Evolutionary conservation across 1,140 invertebrate genomes (phyloP), one percentile per base, ranked within the genome.

Genomic region (Cepaea nemoralis): DNA sequence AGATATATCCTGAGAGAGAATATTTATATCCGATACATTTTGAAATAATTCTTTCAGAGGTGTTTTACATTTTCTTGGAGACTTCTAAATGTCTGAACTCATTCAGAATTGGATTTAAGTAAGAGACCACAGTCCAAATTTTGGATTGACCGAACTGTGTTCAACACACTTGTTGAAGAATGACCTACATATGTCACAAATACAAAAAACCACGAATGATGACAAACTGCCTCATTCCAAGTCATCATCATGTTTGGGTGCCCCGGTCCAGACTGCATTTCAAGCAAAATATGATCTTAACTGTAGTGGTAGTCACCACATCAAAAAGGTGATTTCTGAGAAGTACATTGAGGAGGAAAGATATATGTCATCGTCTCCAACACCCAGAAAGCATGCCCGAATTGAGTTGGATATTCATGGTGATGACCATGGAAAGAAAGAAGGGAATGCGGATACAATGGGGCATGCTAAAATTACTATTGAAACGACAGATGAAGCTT

Each of bases 271-370:
- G 16, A 19, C 1, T 5, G 33, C 16, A 63, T 63, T 63, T 63
- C 59, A 63, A 63, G 27, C 59, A 16, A 63, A 63, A 63, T 63
- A 63, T 63, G 59, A 63, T 19, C 59, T 63, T 31, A 63, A 27
- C 59, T 27, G 59, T 19, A 16, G 59, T 3, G 59, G 59, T 31
- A 16, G 10, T 63, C 59, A 63, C 59, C 59, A 63, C 59, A 6
- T 63, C 2, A 63, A 63, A 31, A 63, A 63, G 22, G 27, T 63
- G 59, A 63, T 63, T 31, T 63, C 59, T 31, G 59, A 63, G 33
- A 22, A 27, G 16, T 63, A 63, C 59, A 63, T 31, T 27, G 59
- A 63, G 27, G 59, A 63, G 22, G 59, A 63, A 31, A n/a, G 59
- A 63, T 31, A 31, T 6, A 63, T 63, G 59, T 63, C 59, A 12